Conservation (phyloP, 2,888 invertebrate genomes). For the Mesodorylaimus sp. region DNA sequence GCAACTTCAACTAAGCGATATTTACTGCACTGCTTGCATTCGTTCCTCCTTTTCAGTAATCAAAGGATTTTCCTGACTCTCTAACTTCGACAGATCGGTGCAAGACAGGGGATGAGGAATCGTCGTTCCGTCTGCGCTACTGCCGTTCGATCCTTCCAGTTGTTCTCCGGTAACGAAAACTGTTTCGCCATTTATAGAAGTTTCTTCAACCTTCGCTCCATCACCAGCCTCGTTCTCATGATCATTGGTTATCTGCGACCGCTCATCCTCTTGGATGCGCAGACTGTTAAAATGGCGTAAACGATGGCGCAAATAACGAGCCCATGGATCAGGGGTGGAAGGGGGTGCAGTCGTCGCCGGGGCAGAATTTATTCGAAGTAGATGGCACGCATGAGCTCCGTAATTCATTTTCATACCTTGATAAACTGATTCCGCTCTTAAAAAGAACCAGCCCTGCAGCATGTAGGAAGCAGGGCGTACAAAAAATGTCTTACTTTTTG, state of each 20-base stretch:
- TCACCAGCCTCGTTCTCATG: too few relatives aligned
- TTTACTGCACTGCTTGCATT: background rate
- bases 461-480: background rate
- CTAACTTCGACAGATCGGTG: background rate
- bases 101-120: slow-evolving; percentile 6
- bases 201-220: too few relatives aligned
- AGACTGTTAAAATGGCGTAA: slow-evolving; percentile 1
- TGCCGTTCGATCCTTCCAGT: too few relatives aligned
- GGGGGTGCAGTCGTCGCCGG: background rate
- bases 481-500: slow-evolving; percentile 44
- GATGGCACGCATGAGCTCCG: slow-evolving; percentile 66
- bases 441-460: slow-evolving; percentile 12
- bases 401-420: slow-evolving; percentile 67
- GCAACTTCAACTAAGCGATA: too few relatives aligned
- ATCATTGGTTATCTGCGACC: too few relatives aligned
- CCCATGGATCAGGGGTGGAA: slow-evolving; percentile 62
- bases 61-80: background rate
- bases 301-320: slow-evolving; percentile 32
- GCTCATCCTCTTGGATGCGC: too few relatives aligned
- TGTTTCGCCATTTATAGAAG: too few relatives aligned
- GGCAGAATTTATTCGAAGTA: slow-evolving; percentile 66
- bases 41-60: background rate
- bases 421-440: slow-evolving; percentile 60
- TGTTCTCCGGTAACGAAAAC: too few relatives aligned
- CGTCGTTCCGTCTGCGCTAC: too few relatives aligned